Evolutionary conservation across 2,888 invertebrate species (phyloP).

Genomic region (Eilema griseolum): DNA sequence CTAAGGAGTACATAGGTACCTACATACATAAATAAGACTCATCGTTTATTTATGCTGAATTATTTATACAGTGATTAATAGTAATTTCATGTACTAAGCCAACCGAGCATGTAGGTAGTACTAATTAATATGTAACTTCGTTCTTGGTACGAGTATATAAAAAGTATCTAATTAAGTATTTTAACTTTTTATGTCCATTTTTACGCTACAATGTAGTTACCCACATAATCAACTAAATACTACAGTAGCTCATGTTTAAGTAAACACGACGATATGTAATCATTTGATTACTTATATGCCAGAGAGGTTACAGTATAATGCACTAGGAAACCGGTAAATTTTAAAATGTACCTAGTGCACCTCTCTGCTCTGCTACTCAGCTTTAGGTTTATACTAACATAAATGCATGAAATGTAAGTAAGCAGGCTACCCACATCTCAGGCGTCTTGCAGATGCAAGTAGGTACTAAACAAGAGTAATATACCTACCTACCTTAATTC

Average conservation of each 20-base stretch:
- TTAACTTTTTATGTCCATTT: neutral
- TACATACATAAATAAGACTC: no score
- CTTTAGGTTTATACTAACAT: neutral
- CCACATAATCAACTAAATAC: neutral
- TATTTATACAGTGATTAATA: neutral
- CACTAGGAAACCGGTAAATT: neutral
- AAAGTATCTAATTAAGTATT: neutral
- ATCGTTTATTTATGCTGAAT: slow-evolving; percentile 2
- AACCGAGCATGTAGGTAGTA: slow-evolving; percentile 2
- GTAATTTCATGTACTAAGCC: neutral
- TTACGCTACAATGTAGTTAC: neutral
- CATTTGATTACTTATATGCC: neutral
- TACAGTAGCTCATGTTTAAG: neutral
- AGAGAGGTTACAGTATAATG: neutral
- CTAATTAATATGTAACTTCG: neutral
- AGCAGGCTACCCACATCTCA: no score
- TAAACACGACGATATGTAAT: neutral
- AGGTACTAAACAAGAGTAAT: no score
- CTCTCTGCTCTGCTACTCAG: no score
- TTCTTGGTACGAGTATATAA: neutral
- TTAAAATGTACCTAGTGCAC: neutral
- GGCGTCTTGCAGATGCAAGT: no score
- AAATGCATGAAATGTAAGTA: neutral
- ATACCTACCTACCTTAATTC: no score
- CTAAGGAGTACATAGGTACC: no score